Evolutionary conservation across 1,140 invertebrate species (phyloP).

Genomic region (Pseudomyrmex flavicornis): DNA sequence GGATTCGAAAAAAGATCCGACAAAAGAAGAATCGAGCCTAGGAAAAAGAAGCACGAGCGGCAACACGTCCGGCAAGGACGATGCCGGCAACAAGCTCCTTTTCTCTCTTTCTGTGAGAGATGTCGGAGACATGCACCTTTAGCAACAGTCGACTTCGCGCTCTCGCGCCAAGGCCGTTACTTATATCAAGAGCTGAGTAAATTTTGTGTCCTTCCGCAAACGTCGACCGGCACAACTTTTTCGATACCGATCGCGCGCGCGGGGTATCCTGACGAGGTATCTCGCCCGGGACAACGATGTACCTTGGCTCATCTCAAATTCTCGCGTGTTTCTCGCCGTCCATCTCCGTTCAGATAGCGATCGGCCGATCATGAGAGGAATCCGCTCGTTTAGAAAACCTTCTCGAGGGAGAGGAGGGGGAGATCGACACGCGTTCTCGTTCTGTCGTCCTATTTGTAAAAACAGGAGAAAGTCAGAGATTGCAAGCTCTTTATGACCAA

Average conservation of each 20-base stretch:
- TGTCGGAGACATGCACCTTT: slow-evolving; percentile 5
- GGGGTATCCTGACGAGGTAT: slow-evolving; percentile 28
- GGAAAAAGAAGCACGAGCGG: slow-evolving; percentile 26
- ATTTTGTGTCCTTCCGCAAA: slow-evolving; percentile 67
- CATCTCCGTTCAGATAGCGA: slow-evolving; percentile 67
- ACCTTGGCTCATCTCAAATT: slow-evolving; percentile 66
- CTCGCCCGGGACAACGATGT: slow-evolving; percentile 70
- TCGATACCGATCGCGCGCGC: slow-evolving; percentile 72
- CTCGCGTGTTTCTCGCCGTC: slow-evolving; percentile 33
- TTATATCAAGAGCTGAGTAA: slow-evolving; percentile 68
- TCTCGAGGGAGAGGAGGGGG: not conserved
- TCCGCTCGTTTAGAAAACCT: slow-evolving; percentile 11
- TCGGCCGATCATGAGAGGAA: slow-evolving; percentile 36
- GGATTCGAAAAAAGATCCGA: not conserved
- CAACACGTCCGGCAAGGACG: slow-evolving; percentile 50
- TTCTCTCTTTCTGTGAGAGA: not conserved
- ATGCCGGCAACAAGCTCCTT: not conserved
- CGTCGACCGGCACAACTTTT: slow-evolving; percentile 42
- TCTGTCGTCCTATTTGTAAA: slow-evolving; percentile 52
- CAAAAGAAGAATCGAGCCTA: slow-evolving; percentile 24
- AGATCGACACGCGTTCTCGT: slow-evolving; percentile 39
- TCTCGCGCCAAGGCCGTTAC: slow-evolving; percentile 34
- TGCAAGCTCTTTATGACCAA: slow-evolving; percentile 72
- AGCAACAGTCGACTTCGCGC: not conserved
- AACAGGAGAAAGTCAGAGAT: slow-evolving; percentile 26